Evolutionary conservation across 1,140 invertebrate genomes (phyloP).

Genomic region (Drosophila bifasciata): DNA sequence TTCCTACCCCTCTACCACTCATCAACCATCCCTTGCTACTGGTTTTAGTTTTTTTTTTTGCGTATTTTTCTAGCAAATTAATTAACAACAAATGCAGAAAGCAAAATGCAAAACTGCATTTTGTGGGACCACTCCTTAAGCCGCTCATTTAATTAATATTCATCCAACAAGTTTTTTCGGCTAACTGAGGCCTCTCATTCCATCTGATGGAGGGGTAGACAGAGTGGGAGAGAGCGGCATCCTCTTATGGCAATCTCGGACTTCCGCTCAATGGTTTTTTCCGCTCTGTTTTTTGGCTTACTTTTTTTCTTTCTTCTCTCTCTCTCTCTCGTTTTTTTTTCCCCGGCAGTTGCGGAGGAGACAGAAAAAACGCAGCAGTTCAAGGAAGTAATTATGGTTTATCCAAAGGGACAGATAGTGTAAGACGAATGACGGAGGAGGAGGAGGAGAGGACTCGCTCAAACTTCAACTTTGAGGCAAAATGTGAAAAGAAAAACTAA

Average conservation of each 20-base stretch:
- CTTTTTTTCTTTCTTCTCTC: neutral
- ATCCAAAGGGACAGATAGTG: constrained; percentile 73
- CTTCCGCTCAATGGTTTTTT: constrained; percentile 60
- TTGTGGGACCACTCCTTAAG: constrained; percentile 56
- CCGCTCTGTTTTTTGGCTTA: neutral
- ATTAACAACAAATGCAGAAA: constrained; percentile 73
- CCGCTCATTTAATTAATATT: constrained; percentile 79
- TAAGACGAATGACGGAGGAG: constrained; percentile 25
- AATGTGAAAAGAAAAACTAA: constrained; percentile 36
- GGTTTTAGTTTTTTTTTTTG: neutral
- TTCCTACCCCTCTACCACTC: neutral
- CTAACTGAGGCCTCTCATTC: constrained; percentile 17
- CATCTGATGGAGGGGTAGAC: neutral
- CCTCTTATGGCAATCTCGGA: constrained; percentile 73
- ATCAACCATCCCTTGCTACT: neutral
- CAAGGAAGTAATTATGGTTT: constrained; percentile 82
- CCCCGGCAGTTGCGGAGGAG: neutral
- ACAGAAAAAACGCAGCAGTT: constrained; percentile 64
- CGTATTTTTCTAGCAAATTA: constrained; percentile 66
- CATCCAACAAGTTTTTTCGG: constrained; percentile 63
- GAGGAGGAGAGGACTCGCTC: constrained; percentile 5
- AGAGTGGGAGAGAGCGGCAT: constrained; percentile 17
- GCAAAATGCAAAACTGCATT: constrained; percentile 68
- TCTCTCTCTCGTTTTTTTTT: neutral
- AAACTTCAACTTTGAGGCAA: constrained; percentile 52